Evolutionary conservation across 2,888 invertebrate species (phyloP).

Genomic region (Tubulanus polymorphus): DNA sequence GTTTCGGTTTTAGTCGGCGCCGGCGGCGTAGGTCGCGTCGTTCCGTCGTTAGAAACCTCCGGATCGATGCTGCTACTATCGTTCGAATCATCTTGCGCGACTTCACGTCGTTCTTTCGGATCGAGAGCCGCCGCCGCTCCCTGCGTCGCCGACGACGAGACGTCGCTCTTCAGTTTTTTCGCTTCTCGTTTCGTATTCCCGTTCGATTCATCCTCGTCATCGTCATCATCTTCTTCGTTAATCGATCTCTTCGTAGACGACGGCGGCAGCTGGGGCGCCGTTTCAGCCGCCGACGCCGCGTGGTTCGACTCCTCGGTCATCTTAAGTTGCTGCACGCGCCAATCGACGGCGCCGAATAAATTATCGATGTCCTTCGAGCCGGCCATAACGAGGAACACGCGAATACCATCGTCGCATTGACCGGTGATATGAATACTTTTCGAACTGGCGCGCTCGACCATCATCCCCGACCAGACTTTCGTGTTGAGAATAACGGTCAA

Average conservation of each 20-base stretch:
- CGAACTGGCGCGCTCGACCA: slow-evolving; percentile 78
- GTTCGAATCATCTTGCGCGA: slow-evolving; percentile 17
- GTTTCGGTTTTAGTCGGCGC: too few relatives aligned
- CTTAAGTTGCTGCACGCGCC: slow-evolving; percentile 51
- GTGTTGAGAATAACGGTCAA: slow-evolving; percentile 87
- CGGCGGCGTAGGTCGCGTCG: too few relatives aligned
- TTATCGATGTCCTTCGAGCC: slow-evolving; percentile 68
- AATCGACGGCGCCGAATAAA: slow-evolving; percentile 63
- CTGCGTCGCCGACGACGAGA: too few relatives aligned
- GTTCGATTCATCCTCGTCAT: background rate
- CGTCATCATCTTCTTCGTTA: background rate
- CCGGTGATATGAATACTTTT: slow-evolving; percentile 86
- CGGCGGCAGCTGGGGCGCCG: background rate
- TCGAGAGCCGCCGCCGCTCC: background rate
- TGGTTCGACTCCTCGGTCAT: slow-evolving; percentile 25
- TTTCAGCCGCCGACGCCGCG: slow-evolving; percentile 14
- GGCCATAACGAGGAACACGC: slow-evolving; percentile 80
- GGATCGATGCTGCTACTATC: slow-evolving; percentile 37
- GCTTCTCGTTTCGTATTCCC: too few relatives aligned
- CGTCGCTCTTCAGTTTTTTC: too few relatives aligned
- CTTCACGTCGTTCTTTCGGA: slow-evolving; percentile 1
- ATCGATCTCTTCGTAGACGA: too few relatives aligned
- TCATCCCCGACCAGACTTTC: slow-evolving; percentile 90
- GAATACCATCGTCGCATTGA: slow-evolving; percentile 71
- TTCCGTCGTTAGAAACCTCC: too few relatives aligned